Evolutionary conservation across 2,797 vertebrate genomes (phyloP).

Genomic region (Lithobates sylvaticus): DNA sequence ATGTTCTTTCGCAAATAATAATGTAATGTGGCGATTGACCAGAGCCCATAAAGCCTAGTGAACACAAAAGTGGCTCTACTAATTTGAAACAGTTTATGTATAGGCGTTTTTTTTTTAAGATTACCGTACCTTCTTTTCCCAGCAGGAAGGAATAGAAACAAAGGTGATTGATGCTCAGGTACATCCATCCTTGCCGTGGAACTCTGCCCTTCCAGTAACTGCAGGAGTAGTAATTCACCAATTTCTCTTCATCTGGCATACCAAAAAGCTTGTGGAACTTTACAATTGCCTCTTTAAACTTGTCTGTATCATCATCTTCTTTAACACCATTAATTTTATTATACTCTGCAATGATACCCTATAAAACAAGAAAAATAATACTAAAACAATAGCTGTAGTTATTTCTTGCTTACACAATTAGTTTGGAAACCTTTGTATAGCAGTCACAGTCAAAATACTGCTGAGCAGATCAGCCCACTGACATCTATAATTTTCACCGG

Average conservation of each 20-base stretch:
- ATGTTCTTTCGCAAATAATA: too few relatives aligned
- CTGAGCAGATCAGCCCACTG: too few relatives aligned
- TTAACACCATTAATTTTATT: slow-evolving; percentile 94
- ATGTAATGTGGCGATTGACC: too few relatives aligned
- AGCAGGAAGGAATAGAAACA: slow-evolving; percentile 97
- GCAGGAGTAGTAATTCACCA: slow-evolving; percentile 98
- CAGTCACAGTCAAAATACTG: too few relatives aligned
- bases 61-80: not conserved
- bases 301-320: slow-evolving; percentile 95
- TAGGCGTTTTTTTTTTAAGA: not conserved
- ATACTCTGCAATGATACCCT: slow-evolving; percentile 98
- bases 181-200: slow-evolving; percentile 96
- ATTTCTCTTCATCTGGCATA: slow-evolving; percentile 97
- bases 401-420: too few relatives aligned
- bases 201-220: slow-evolving; percentile 98
- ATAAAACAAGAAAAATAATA: not conserved
- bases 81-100: too few relatives aligned
- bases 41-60: too few relatives aligned
- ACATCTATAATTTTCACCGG: too few relatives aligned
- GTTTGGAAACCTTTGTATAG: too few relatives aligned
- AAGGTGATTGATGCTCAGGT: slow-evolving; percentile 98
- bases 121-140: slow-evolving; percentile 89
- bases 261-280: slow-evolving; percentile 95
- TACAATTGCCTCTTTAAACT: slow-evolving; percentile 94
- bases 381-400: too few relatives aligned